Evolutionary conservation across 2,113 vertebrate species (phyloP).

Genomic region (Monopterus albus): DNA sequence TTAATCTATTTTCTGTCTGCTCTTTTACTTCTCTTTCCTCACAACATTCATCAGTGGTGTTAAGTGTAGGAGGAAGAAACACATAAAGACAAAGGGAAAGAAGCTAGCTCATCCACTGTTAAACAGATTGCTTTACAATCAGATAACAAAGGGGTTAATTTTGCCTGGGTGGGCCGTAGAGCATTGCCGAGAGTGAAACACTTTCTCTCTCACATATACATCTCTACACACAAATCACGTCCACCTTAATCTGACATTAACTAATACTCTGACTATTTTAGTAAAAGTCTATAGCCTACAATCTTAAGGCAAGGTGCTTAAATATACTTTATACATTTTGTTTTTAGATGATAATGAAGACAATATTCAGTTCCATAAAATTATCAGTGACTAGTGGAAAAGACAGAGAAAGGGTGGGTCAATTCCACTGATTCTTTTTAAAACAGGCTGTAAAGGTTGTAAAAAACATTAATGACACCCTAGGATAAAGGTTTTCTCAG

Average conservation of each 20-base stretch:
- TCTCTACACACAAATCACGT: conserved; percentile 2
- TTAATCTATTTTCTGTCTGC: conserved; percentile 37
- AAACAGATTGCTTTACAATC: conserved; percentile 79
- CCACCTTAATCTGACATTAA: not conserved
- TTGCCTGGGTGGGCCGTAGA: conserved; percentile 79
- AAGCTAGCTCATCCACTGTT: conserved; percentile 75
- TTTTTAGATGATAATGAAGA: too few species aligned
- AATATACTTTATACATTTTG: too few species aligned
- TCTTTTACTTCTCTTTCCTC: conserved; percentile 29
- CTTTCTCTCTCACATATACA: not conserved
- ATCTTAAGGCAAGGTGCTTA: not conserved
- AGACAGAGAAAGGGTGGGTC: too few species aligned
- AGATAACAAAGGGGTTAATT: conserved; percentile 83
- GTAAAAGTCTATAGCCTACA: not conserved
- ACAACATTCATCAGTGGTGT: conserved; percentile 52
- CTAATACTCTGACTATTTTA: not conserved
- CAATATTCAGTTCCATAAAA: too few species aligned
- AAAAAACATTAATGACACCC: not conserved
- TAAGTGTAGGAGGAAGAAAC: conserved; percentile 42
- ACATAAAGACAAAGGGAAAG: conserved; percentile 51
- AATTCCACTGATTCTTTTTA: not conserved
- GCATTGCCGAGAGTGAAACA: conserved; percentile 42
- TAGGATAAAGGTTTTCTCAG: not conserved
- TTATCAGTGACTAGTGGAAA: too few species aligned
- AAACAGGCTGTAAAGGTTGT: not conserved